Percentiles rank a stretch among this genome's conserved stretches.
These are phyloP conservation scores for Alcis repandata DNA, from an alignment of 2,888 invertebrate species.

Conservation along the genomic window DNA sequence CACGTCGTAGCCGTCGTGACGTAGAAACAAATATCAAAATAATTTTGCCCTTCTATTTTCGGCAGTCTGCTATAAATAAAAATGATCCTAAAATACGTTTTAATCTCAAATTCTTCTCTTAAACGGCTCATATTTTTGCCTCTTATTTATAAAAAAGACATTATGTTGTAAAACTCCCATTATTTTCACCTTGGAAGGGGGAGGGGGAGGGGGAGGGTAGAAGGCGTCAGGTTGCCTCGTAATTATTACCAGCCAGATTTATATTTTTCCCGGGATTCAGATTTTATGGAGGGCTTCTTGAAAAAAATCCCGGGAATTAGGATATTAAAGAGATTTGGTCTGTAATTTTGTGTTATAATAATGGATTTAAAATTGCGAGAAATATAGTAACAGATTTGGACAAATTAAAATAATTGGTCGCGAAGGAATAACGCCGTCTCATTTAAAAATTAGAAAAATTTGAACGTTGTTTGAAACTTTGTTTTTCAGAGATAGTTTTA, in stretches of 20 bases:
- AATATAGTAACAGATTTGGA: background rate
- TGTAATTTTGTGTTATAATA: slow-evolving; percentile 2
- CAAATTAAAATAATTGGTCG: background rate
- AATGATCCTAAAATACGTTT: slow-evolving; percentile 17
- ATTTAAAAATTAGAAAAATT: too few species aligned
- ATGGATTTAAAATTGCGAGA: background rate
- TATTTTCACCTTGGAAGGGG: slow-evolving; percentile 24
- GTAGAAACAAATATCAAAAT: background rate
- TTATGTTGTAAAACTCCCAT: slow-evolving; percentile 37
- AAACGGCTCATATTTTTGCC: slow-evolving; percentile 22
- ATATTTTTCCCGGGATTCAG: slow-evolving; percentile 25
- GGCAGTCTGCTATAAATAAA: slow-evolving; percentile 3
- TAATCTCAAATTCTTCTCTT: slow-evolving; percentile 25
- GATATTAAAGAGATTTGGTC: slow-evolving; percentile 13
- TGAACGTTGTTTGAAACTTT: too few species aligned
- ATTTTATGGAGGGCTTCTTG: slow-evolving; percentile 26
- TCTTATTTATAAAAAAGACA: slow-evolving; percentile 34
- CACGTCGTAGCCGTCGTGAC: too few species aligned
- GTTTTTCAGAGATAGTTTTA: too few species aligned
- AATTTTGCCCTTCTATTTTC: background rate
- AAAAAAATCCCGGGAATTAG: slow-evolving; percentile 30
- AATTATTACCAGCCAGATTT: slow-evolving; percentile 34
- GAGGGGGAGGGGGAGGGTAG: slow-evolving; percentile 11
- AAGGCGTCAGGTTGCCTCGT: slow-evolving; percentile 26
- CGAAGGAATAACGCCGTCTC: too few species aligned